These are phyloP conservation scores for Drosophila littoralis DNA, from an alignment of 1,140 invertebrate genomes.

Conservation along the genomic window DNA sequence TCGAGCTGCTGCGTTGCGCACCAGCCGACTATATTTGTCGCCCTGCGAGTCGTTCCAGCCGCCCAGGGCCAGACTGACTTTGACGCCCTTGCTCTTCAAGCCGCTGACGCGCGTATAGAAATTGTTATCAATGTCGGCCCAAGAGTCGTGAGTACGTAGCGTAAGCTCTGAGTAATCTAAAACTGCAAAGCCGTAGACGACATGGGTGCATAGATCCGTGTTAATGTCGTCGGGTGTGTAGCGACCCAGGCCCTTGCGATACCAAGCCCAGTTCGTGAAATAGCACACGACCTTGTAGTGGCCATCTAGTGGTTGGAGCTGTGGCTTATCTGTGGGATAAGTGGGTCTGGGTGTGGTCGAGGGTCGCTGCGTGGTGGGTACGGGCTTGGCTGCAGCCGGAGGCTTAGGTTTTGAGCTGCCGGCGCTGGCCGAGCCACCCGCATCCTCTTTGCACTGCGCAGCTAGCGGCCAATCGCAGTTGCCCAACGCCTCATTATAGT, in stretches of 20 bases:
- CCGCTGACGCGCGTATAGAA: conserved; percentile 93
- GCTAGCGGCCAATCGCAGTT: conserved; percentile 92
- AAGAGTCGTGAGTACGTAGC: conserved; percentile 93
- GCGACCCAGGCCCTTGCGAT: conserved; percentile 91
- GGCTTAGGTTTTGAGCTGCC: conserved; percentile 43
- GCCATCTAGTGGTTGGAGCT: conserved; percentile 85
- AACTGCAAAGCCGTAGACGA: conserved; percentile 96
- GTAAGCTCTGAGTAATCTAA: conserved; percentile 90
- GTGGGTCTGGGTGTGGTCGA: conserved; percentile 75
- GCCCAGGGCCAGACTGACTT: conserved; percentile 92
- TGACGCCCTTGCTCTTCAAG: conserved; percentile 91
- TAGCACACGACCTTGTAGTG: conserved; percentile 93
- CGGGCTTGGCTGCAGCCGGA: conserved; percentile 50
- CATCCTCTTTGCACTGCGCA: conserved; percentile 87
- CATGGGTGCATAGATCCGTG: conserved; percentile 93
- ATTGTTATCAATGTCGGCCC: conserved; percentile 94
- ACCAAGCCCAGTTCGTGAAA: conserved; percentile 98
- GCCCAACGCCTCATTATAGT: conserved; percentile 89
- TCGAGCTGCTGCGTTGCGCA: conserved; percentile 90
- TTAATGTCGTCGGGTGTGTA: conserved; percentile 94
- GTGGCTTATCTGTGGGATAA: conserved; percentile 75
- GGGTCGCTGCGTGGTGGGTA: conserved; percentile 58
- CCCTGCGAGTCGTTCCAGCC: conserved; percentile 96
- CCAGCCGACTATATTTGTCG: conserved; percentile 93
- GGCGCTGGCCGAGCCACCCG: not conserved